Evolutionary conservation across 2,113 vertebrate genomes (phyloP).

Genomic region (Perca fluviatilis): DNA sequence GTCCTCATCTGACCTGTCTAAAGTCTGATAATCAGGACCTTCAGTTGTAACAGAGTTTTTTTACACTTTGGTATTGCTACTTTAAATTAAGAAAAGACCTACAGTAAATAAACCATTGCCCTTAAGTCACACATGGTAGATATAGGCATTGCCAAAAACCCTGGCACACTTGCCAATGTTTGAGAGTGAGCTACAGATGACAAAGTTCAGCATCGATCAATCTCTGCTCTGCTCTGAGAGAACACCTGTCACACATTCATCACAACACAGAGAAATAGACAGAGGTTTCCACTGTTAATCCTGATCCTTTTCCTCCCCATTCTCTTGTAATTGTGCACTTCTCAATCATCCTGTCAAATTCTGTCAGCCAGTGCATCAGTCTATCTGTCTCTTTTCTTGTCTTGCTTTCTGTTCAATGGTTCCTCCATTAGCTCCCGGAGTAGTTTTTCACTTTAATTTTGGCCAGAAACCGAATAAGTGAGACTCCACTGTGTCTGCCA

Average conservation of each 20-base stretch:
- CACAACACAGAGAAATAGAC: slow-evolving; percentile 34
- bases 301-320: slow-evolving; percentile 22
- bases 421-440: slow-evolving; percentile 44
- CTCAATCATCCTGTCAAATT: slow-evolving; percentile 60
- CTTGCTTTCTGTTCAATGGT: slow-evolving; percentile 30
- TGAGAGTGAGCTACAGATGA: slow-evolving; percentile 18
- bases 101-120: no score
- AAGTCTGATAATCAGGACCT: no score
- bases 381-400: slow-evolving; percentile 25
- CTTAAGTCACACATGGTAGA: background rate
- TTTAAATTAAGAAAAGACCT: no score
- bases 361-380: slow-evolving; percentile 32
- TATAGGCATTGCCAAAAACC: slow-evolving; percentile 5
- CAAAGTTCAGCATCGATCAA: slow-evolving; percentile 39
- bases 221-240: slow-evolving; percentile 20
- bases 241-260: slow-evolving; percentile 53
- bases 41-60: no score
- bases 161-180: background rate
- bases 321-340: slow-evolving; percentile 31
- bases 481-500: slow-evolving; percentile 40
- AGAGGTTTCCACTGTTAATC: slow-evolving; percentile 26
- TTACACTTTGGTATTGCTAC: no score
- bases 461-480: slow-evolving; percentile 36
- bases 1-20: no score
- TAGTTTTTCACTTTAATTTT: slow-evolving; percentile 59